Percentiles rank a stretch among this genome's conserved stretches.
phyloP scores from a whole-genome alignment of 2,113 vertebrate genomes.

The Semnopithecus entellus region DNA sequence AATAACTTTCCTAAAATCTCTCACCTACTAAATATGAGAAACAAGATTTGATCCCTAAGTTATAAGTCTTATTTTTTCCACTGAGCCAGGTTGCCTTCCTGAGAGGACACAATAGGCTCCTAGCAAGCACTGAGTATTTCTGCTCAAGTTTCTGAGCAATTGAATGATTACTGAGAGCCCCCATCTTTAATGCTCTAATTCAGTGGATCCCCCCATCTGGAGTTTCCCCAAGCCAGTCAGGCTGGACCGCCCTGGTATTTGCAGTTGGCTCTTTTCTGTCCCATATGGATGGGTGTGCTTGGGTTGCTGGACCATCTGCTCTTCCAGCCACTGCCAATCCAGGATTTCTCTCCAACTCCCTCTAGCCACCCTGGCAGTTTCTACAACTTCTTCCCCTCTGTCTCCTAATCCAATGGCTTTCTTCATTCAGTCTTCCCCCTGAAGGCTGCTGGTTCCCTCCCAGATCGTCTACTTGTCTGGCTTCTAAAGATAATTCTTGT shows the following conservation, averaged over 20 bases:
- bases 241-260: neutral
- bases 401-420: neutral
- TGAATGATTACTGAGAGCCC: accelerated
- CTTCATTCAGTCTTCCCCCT: neutral
- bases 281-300: neutral
- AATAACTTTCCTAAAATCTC: neutral
- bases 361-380: neutral
- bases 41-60: neutral
- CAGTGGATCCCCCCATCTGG: neutral
- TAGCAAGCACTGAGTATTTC: neutral
- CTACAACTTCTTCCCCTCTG: neutral
- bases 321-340: neutral
- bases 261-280: neutral
- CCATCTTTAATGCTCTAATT: neutral
- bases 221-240: neutral
- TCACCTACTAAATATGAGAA: neutral
- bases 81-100: neutral
- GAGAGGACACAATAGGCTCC: neutral
- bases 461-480: neutral
- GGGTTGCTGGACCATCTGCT: neutral
- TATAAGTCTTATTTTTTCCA: neutral
- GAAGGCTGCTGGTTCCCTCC: neutral
- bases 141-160: neutral
- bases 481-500: neutral
- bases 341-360: neutral